These are phyloP conservation scores for Drosophila neotestacea DNA, from an alignment of 2,888 invertebrate species.

Conservation along the genomic window DNA sequence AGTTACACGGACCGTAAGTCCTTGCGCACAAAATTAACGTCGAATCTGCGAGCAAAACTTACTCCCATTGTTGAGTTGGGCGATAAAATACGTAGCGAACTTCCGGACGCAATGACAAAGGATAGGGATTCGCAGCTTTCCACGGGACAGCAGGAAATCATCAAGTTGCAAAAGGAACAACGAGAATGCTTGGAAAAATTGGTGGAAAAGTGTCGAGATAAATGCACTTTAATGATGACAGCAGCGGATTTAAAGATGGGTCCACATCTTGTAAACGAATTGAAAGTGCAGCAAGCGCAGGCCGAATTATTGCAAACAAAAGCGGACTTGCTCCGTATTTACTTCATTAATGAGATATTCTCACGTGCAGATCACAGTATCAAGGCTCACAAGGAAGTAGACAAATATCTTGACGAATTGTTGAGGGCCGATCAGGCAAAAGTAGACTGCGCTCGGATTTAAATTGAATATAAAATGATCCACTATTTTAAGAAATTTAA, in stretches of 20 bases:
- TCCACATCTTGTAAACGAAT: conserved; percentile 73
- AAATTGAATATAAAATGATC: conserved; percentile 5
- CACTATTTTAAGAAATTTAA: too few relatives aligned
- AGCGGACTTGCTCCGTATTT: conserved; percentile 72
- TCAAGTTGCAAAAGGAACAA: conserved; percentile 74
- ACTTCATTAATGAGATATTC: conserved; percentile 71
- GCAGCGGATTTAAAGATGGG: conserved; percentile 82
- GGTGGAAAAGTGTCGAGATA: conserved; percentile 64
- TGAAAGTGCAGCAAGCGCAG: conserved; percentile 76
- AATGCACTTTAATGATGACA: conserved; percentile 76
- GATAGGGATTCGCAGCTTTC: conserved; percentile 22
- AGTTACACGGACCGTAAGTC: conserved; percentile 82
- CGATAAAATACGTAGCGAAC: conserved; percentile 66
- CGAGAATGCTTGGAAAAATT: conserved; percentile 65
- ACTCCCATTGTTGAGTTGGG: conserved; percentile 68
- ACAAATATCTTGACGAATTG: conserved; percentile 72
- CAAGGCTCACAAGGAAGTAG: conserved; percentile 81
- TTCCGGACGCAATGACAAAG: conserved; percentile 69
- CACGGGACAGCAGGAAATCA: conserved; percentile 58
- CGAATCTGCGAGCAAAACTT: conserved; percentile 56
- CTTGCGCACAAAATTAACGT: conserved; percentile 66
- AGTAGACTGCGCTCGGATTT: conserved; percentile 6
- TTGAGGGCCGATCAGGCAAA: conserved; percentile 48
- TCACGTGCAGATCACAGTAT: conserved; percentile 76
- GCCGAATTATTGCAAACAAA: conserved; percentile 78